These are phyloP conservation scores for Egretta garzetta DNA, from an alignment of 2,113 vertebrate genomes.

Conservation along the genomic window DNA sequence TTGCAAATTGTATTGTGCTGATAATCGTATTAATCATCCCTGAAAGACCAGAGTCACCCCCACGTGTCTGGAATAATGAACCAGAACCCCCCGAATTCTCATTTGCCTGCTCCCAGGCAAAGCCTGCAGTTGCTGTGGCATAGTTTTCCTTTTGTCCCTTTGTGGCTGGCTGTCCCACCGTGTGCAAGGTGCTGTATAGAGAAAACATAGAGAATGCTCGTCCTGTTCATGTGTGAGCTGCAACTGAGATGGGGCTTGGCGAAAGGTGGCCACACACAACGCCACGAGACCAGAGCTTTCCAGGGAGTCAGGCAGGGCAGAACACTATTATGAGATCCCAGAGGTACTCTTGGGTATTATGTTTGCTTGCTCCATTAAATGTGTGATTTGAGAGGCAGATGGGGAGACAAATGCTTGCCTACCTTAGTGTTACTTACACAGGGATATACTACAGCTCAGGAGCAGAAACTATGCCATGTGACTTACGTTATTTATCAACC, in stretches of 20 bases:
- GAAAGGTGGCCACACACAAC: not conserved
- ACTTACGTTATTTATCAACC: constrained; percentile 43
- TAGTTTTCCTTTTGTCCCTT: not conserved
- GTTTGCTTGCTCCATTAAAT: constrained; percentile 44
- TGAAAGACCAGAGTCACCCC: not conserved
- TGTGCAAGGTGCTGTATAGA: not conserved
- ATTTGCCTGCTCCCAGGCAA: not conserved
- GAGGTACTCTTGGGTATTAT: not conserved
- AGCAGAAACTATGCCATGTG: not conserved
- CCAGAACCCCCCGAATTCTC: not conserved
- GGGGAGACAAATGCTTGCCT: constrained; percentile 39
- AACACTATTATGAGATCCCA: not conserved
- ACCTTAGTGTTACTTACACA: constrained; percentile 7
- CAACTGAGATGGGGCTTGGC: fast-evolving
- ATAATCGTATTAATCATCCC: not conserved
- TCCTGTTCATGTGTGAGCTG: not conserved
- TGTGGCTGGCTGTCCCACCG: not conserved
- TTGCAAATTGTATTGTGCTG: not conserved
- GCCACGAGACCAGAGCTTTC: not conserved
- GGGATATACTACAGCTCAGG: not conserved
- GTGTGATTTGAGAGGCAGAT: constrained; percentile 49
- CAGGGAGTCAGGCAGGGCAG: not conserved
- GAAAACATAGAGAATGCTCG: not conserved
- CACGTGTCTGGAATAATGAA: not conserved
- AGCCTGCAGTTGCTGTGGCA: not conserved